Evolutionary conservation across 2,797 vertebrate genomes (phyloP).

Genomic region (Pteronotus mesoamericanus): DNA sequence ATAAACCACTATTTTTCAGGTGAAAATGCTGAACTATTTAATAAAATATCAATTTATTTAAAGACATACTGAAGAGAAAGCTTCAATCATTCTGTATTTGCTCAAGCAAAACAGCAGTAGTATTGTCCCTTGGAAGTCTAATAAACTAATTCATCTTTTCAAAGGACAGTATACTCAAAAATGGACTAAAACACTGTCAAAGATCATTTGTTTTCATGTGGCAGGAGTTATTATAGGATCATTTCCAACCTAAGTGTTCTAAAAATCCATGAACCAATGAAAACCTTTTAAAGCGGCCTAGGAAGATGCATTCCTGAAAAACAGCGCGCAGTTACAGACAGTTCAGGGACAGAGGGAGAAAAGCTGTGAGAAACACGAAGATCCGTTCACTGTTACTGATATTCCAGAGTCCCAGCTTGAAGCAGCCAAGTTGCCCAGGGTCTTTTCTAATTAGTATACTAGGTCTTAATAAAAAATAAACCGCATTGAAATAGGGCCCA

Average conservation of each 20-base stretch:
- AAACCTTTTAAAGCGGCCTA: not conserved
- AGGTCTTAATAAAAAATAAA: not conserved
- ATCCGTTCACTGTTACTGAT: not conserved
- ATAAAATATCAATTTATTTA: not conserved
- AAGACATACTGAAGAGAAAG: not conserved
- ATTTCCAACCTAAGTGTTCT: not conserved
- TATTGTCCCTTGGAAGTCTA: not conserved
- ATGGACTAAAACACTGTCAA: not conserved
- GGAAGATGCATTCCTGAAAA: not conserved
- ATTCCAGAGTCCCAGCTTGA: not conserved
- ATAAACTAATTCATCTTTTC: not conserved
- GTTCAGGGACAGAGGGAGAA: not conserved
- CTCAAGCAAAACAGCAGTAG: not conserved
- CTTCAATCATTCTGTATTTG: not conserved
- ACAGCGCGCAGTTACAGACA: not conserved
- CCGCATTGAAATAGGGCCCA: not conserved
- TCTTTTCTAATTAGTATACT: not conserved
- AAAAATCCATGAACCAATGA: not conserved
- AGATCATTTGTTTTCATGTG: not conserved
- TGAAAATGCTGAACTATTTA: not conserved
- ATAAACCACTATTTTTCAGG: not conserved
- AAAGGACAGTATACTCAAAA: not conserved
- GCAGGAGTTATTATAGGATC: not conserved
- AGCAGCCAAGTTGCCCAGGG: not conserved
- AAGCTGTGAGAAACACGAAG: too few relatives aligned